These are phyloP conservation scores for Melinaea marsaeus DNA, from an alignment of 2,888 invertebrate genomes.

Conservation along the genomic window DNA sequence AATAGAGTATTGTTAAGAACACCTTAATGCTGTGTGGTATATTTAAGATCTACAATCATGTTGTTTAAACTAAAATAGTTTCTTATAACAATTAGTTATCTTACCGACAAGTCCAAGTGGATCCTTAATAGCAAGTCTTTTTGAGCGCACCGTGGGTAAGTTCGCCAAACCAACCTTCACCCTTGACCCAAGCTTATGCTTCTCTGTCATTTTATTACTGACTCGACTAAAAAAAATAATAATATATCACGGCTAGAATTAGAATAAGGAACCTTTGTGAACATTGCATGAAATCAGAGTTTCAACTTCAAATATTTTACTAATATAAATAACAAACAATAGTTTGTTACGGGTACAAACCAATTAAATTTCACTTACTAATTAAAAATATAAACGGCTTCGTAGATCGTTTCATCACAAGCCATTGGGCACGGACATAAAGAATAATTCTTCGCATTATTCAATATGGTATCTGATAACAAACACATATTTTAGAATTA, in stretches of 20 bases:
- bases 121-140: conserved; percentile 79
- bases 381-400: conserved; percentile 65
- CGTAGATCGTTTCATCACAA: conserved; percentile 79
- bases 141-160: conserved; percentile 76
- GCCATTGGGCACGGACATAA: conserved; percentile 78
- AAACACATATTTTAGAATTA: not conserved
- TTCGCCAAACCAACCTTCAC: conserved; percentile 71
- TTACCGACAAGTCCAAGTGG: conserved; percentile 80
- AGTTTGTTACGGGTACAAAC: too few species aligned
- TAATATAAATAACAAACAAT: too few species aligned
- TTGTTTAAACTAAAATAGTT: too few species aligned
- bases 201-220: conserved; percentile 39
- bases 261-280: too few species aligned
- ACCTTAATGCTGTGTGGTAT: too few species aligned
- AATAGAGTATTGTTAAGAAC: too few species aligned
- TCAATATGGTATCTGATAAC: conserved; percentile 29
- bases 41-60: too few species aligned
- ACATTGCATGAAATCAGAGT: too few species aligned
- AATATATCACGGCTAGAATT: too few species aligned
- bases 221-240: conserved; percentile 41
- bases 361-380: conserved; percentile 52
- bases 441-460: conserved; percentile 32
- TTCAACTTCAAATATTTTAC: too few species aligned
- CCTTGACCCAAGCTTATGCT: conserved; percentile 45
- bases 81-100: not conserved